These are phyloP conservation scores for Odontamblyopus lacepedii DNA, from an alignment of 2,797 vertebrate species.

Conservation along the genomic window DNA sequence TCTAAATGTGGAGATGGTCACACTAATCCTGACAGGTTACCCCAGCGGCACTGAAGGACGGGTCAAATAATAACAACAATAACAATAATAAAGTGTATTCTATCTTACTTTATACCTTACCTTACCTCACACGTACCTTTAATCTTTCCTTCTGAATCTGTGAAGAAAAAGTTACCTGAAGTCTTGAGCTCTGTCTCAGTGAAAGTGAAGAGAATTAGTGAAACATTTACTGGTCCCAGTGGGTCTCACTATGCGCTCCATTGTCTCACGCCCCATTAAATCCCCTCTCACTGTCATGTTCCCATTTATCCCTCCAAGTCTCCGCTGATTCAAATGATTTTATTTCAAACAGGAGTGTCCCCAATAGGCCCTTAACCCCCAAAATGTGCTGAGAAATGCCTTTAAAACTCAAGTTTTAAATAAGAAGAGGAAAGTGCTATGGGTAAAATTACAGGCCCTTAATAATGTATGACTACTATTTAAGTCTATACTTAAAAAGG, in stretches of 20 bases:
- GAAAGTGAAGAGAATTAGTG: constrained; percentile 3
- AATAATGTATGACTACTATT: background rate
- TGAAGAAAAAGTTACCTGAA: background rate
- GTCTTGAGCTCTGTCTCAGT: background rate
- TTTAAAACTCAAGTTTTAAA: constrained; percentile 2
- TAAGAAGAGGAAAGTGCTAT: too few relatives aligned
- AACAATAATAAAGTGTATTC: too few relatives aligned
- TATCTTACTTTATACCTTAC: too few relatives aligned
- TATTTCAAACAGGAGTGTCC: constrained; percentile 9
- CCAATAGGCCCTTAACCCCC: background rate
- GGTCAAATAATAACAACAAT: too few relatives aligned
- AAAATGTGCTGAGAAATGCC: constrained; percentile 8
- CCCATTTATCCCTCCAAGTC: constrained; percentile 3
- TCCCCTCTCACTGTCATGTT: constrained; percentile 9
- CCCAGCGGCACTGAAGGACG: too few relatives aligned
- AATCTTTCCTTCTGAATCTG: background rate
- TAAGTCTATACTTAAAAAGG: background rate
- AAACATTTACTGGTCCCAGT: constrained; percentile 8
- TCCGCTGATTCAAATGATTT: constrained; percentile 16
- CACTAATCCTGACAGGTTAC: too few relatives aligned
- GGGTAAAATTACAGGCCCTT: background rate
- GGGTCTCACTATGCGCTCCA: constrained; percentile 5
- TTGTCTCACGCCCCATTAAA: constrained; percentile 8
- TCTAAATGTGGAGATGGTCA: too few relatives aligned
- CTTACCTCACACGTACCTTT: background rate